Percentiles rank a stretch among this genome's conserved stretches.
phyloP scores from a whole-genome alignment of 2,113 vertebrate species.

The Pardalotus punctatus region DNA sequence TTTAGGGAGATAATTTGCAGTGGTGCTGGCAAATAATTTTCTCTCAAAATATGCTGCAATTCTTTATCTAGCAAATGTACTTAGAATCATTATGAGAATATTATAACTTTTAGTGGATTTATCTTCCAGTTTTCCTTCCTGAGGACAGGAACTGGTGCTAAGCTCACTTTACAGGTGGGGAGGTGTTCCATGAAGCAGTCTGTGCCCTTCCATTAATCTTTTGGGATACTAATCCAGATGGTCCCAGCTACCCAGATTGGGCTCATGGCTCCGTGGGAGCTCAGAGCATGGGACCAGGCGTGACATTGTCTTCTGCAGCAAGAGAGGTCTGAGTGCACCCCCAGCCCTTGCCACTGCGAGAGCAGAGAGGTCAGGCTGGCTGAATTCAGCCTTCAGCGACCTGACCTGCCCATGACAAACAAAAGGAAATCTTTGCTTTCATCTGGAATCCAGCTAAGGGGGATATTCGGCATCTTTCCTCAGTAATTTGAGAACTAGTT shows the following conservation, averaged over 20 bases:
- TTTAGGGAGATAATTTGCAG: conserved; percentile 22
- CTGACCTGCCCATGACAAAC: not conserved
- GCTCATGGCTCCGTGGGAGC: rapidly evolving
- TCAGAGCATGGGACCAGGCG: rapidly evolving
- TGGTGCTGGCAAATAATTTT: conserved; percentile 1
- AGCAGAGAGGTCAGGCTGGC: not conserved
- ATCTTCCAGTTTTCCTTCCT: not conserved
- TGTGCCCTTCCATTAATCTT: not conserved
- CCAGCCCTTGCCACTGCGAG: not conserved
- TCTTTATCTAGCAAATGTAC: not conserved
- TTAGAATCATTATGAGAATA: not conserved
- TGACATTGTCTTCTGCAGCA: not conserved
- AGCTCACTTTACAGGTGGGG: not conserved
- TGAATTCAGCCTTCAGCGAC: not conserved
- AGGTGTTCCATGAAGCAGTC: not conserved
- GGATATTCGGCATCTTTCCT: not conserved
- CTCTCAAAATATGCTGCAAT: not conserved
- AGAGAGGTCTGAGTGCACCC: not conserved
- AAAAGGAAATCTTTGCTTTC: not conserved
- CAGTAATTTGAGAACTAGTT: not conserved
- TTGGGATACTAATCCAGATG: not conserved
- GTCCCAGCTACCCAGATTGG: not conserved
- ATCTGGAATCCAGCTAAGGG: not conserved
- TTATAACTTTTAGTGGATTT: not conserved
- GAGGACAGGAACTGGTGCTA: not conserved